Evolutionary conservation across 2,888 invertebrate genomes (phyloP).

Genomic region (Catocala fraxini): DNA sequence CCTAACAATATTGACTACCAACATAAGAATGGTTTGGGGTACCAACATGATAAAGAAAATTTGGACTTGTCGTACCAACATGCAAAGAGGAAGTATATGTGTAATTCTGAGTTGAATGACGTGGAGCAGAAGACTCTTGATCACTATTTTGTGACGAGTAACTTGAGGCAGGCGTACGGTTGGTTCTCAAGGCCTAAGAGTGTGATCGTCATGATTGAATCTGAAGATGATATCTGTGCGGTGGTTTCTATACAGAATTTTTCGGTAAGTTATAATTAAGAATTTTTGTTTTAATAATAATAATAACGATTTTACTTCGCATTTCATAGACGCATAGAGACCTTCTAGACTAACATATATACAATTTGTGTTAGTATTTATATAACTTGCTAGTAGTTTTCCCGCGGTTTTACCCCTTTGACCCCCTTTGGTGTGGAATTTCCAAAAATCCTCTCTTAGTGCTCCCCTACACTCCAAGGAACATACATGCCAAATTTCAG

Average conservation of each 20-base stretch:
- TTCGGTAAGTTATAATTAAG: too few species aligned
- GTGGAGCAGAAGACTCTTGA: conserved; percentile 47
- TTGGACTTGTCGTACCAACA: conserved; percentile 65
- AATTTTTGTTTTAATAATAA: too few species aligned
- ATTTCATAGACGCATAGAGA: too few species aligned
- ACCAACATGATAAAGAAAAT: conserved; percentile 40
- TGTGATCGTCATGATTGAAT: conserved; percentile 89
- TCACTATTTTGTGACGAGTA: conserved; percentile 52
- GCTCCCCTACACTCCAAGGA: too few species aligned
- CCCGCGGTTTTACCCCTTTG: too few species aligned
- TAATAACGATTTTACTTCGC: too few species aligned
- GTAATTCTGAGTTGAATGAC: conserved; percentile 80
- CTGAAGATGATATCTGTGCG: conserved; percentile 90
- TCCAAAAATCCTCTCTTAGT: too few species aligned
- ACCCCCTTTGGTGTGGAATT: too few species aligned
- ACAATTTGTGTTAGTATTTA: too few species aligned
- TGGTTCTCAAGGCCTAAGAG: conserved; percentile 78
- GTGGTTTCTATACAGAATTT: conserved; percentile 93
- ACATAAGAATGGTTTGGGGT: neutral
- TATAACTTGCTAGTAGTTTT: too few species aligned
- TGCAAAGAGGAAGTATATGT: conserved; percentile 83
- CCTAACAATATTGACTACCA: conserved; percentile 17
- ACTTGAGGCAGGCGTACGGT: conserved; percentile 48
- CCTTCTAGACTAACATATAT: too few species aligned
- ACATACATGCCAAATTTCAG: too few species aligned